Percentiles rank a stretch among this genome's conserved stretches.
These are phyloP conservation scores for Anarhynchus alexandrinus DNA, from an alignment of 2,113 vertebrate species.

Conservation along the genomic window DNA sequence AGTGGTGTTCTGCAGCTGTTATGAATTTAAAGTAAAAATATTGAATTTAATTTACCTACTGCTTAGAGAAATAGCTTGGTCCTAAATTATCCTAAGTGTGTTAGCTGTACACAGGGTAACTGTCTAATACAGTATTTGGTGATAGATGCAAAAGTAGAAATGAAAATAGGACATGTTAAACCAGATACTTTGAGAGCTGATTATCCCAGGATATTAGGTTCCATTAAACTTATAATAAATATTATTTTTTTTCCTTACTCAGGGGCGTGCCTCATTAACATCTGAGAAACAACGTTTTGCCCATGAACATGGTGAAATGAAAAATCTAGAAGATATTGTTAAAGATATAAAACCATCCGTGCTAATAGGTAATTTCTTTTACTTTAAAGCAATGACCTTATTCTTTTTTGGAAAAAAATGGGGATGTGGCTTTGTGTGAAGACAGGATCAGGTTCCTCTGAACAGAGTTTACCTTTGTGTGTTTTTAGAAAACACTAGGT, in stretches of 20 bases:
- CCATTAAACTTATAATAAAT: neutral
- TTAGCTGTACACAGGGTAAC: neutral
- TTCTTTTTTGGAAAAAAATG: neutral
- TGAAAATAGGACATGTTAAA: neutral
- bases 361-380: conserved; percentile 85
- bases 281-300: conserved; percentile 89
- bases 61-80: neutral
- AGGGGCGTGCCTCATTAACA: conserved; percentile 89
- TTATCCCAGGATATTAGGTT: neutral
- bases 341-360: conserved; percentile 86
- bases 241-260: neutral
- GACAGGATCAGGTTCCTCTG: conserved; percentile 12
- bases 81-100: neutral
- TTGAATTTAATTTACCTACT: neutral
- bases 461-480: conserved; percentile 38
- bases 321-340: conserved; percentile 85
- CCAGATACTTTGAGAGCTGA: neutral
- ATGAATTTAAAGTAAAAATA: neutral
- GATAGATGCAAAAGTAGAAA: neutral
- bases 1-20: neutral
- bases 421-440: neutral
- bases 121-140: neutral
- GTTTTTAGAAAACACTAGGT: conserved; percentile 13
- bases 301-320: conserved; percentile 88
- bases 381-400: neutral